Evolutionary conservation across 2,888 invertebrate species (phyloP).

Genomic region (Apamea monoglypha): DNA sequence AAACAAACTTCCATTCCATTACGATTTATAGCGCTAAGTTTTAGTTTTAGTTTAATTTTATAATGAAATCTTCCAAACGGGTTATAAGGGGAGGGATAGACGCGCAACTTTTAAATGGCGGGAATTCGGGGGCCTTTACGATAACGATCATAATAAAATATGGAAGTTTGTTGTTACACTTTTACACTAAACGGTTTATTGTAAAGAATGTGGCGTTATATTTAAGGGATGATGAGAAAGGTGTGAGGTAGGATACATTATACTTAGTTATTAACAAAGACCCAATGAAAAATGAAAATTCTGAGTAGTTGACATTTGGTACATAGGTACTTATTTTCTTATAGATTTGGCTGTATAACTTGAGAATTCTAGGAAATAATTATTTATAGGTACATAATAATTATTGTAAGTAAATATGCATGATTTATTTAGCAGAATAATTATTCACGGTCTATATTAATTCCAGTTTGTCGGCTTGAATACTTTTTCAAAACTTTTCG

Average conservation of each 20-base stretch:
- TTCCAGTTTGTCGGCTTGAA: neutral
- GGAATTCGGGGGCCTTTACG: constrained; percentile 84
- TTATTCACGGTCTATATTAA: neutral
- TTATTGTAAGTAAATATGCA: neutral
- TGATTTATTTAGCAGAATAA: no score
- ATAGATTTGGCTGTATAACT: neutral
- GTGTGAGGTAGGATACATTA: neutral
- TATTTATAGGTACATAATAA: neutral
- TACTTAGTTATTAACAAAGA: no score
- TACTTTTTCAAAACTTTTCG: neutral
- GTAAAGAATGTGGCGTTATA: constrained; percentile 79
- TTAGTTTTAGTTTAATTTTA: constrained; percentile 86
- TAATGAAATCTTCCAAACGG: constrained; percentile 85
- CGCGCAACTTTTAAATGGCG: constrained; percentile 84
- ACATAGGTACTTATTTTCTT: neutral
- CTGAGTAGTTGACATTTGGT: neutral
- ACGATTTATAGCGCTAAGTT: constrained; percentile 69
- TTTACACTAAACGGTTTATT: constrained; percentile 89
- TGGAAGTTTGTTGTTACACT: constrained; percentile 88
- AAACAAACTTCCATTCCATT: constrained; percentile 61
- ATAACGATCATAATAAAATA: constrained; percentile 90
- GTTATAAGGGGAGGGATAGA: constrained; percentile 70
- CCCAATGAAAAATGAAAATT: no score
- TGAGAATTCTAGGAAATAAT: neutral
- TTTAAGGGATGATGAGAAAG: constrained; percentile 69